Evolutionary conservation across 2,113 vertebrate genomes (phyloP), one percentile per base, ranked within the genome.

Genomic region (Gila orcuttii): DNA sequence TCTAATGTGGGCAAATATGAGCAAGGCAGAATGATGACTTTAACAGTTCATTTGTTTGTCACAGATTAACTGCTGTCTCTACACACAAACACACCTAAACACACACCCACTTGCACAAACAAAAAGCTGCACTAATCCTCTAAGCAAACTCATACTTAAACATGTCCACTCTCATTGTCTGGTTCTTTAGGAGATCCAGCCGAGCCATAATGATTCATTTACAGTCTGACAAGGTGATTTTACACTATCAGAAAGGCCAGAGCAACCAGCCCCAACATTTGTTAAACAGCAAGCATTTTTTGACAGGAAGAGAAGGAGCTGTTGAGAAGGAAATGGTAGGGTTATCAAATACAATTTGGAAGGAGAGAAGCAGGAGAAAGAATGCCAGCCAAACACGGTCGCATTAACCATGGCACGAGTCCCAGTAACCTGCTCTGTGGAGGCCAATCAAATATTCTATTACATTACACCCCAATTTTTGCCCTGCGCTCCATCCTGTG

Each of bases 381-480:
- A 79, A 84, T 21, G 17, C 21, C 8, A 85, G 85, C 85, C 86
- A 90, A 89, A 88, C 68, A 79, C 21, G 45, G 66, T 39, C 36
- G 19, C 83, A 68, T 87, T 60, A 80, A 57, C 74, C 25, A 6
- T 87, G 89, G 89, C 93, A 90, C 74, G 66, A 69, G 84, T 91
- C 92, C 87, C 90, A 86, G 90, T 90, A 89, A 91, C 88, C 85
- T 90, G 86, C 89, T 90, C 91, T 91, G 92, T 90, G 89, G 88
- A 93, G 88, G 84, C 93, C 88, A 90, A 90, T 94, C 89, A 93
- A 93, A 94, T 93, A 97, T 96, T 96, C 94, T 94, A 94, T 96
- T 96, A 95, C 94, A 95, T 96, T 97, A 96, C 94, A 95, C 96
- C 96, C 93, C 94, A 94, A 93, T 96, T 96, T 94, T 92, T 93